Evolutionary conservation across 2,888 invertebrate species (phyloP), one percentile per base, ranked within the genome.

Genomic region (Melanchra persicariae): DNA sequence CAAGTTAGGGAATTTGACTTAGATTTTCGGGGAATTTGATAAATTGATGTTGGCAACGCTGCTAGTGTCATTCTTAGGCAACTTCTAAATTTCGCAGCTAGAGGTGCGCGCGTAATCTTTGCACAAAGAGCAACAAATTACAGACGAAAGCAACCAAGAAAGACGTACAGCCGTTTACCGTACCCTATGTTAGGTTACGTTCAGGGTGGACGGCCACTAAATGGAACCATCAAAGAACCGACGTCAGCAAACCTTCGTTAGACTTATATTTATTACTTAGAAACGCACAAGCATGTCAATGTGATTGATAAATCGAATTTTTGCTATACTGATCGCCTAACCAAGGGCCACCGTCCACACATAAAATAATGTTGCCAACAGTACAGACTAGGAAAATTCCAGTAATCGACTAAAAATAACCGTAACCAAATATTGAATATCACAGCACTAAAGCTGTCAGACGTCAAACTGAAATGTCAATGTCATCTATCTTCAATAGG

Each of bases 381-480:
- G 0, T 7, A 17, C 6, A 12, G 6, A 6, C 24, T 15, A 15
- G 3, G 6, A 26, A 45, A 47, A 47, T n/a, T n/a, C 10, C n/a
- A 8, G 1, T 40, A 57, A 10, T 70, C 63, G 57, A 45, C 73
- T 51, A 73, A 73, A 73, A 57, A 45, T 24, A 62, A 62, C 71
- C 47, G 54, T 15, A 54, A 40, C 4, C 22, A 19, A 1, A 1
- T 26, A 1, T 6, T 22, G 19, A 15, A 26, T 26, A 15, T 6
- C 3, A 4, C 54, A 55, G n/a, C 72, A 49, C 47, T 55, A 72
- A 34, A 55, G 24, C 5, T 34, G 12, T 3, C n/a, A 47, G 15
- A n/a, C 40, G 54, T 55, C 30, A 34, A 34, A 34, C 24, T 22
- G 22, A 40, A 34, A 34, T 51, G 51, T 68, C 40, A 65, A 19